These are phyloP conservation scores for Alosa alosa DNA, from an alignment of 2,113 vertebrate species.

Conservation along the genomic window DNA sequence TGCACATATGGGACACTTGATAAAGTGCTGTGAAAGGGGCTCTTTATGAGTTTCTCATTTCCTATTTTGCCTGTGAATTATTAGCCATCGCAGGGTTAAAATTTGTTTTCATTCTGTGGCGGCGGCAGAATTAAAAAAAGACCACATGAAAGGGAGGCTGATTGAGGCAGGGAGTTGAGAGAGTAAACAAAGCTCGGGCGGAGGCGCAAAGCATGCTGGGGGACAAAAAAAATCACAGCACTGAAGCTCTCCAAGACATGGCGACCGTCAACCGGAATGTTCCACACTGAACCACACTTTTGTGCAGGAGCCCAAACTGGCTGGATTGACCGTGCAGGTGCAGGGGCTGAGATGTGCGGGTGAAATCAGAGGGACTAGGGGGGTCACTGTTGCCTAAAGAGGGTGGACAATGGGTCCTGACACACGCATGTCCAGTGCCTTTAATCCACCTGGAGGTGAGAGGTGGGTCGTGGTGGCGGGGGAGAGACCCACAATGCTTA, in stretches of 20 bases:
- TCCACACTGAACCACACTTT: background rate
- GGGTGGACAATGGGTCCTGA: background rate
- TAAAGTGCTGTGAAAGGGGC: conserved; percentile 51
- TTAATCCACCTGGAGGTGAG: background rate
- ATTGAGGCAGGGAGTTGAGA: background rate
- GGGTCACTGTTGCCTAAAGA: background rate
- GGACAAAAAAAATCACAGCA: background rate
- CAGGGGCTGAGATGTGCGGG: background rate
- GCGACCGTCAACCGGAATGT: background rate
- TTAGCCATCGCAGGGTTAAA: background rate
- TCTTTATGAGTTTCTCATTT: conserved; percentile 60
- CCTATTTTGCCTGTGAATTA: conserved; percentile 27
- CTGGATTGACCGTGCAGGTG: background rate
- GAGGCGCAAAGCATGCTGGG: background rate
- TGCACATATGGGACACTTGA: conserved; percentile 51
- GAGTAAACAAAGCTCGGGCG: background rate
- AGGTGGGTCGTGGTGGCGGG: background rate
- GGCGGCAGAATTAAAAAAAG: too few relatives aligned
- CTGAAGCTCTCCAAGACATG: background rate
- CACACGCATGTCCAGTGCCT: conserved; percentile 18
- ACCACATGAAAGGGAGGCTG: background rate
- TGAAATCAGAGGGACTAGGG: background rate
- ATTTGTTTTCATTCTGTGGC: background rate
- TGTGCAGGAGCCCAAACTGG: background rate
- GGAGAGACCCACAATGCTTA: background rate